phyloP scores from a whole-genome alignment of 2,888 invertebrate species.

The Drosophila mayaguana region DNA sequence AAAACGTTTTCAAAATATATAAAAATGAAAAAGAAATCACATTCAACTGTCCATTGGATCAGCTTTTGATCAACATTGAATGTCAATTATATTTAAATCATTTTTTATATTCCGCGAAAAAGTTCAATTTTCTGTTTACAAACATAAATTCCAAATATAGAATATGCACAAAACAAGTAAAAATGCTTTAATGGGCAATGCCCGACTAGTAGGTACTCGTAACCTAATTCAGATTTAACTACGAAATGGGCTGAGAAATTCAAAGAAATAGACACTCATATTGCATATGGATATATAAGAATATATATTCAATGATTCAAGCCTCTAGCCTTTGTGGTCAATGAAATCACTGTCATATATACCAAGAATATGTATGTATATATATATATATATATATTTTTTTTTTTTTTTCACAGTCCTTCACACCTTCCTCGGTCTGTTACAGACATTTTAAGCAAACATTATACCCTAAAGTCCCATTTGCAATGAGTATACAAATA shows the following conservation, averaged over 20 bases:
- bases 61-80: constrained; percentile 35
- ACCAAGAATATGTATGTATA: no score
- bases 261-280: no score
- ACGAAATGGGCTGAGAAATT: no score
- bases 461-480: not conserved
- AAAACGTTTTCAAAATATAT: constrained; percentile 36
- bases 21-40: no score
- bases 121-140: not conserved
- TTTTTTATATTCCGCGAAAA: not conserved
- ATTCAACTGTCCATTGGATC: constrained; percentile 30
- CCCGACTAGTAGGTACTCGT: not conserved
- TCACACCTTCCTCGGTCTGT: no score
- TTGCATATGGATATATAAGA: no score
- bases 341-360: no score
- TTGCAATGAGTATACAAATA: not conserved
- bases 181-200: not conserved
- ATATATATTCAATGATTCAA: no score
- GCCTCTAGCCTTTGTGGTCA: no score
- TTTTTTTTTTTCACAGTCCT: no score
- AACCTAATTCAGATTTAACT: no score
- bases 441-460: not conserved
- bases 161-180: not conserved
- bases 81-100: constrained; percentile 14
- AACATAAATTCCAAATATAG: not conserved
- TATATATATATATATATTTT: no score